A percentile compares a stretch with the other conserved stretches of the same genome.
Conservation (phyloP, 2,888 invertebrate species). For the Oasisia sp. region DNA sequence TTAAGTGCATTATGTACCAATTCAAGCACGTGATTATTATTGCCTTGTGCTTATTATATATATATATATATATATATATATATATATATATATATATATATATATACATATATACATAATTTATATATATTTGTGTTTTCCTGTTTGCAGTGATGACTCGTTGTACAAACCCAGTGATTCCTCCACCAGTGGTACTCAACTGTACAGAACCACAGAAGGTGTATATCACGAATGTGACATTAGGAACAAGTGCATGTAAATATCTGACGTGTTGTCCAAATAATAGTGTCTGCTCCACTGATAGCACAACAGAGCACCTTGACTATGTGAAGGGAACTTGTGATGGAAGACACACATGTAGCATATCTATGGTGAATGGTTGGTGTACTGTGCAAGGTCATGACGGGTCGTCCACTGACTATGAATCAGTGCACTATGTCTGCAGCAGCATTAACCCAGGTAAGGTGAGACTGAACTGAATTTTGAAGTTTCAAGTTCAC, state of each 20-base stretch:
- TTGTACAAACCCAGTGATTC: not conserved
- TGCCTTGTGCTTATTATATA: not conserved
- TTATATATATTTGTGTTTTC: not conserved
- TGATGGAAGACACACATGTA: not conserved
- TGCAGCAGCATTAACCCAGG: not conserved
- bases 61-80: too few relatives aligned
- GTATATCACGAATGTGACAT: not conserved
- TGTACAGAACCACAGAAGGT: not conserved
- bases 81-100: too few relatives aligned
- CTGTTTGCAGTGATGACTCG: not conserved
- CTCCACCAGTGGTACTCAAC: not conserved
- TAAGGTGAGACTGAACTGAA: not conserved
- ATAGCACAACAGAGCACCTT: not conserved
- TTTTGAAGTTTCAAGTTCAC: not conserved
- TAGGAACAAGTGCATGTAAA: not conserved
- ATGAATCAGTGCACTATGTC: not conserved
- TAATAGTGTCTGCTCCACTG: not conserved
- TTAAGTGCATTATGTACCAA: not conserved
- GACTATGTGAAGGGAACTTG: not conserved
- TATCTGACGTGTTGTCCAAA: not conserved
- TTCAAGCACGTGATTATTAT: not conserved
- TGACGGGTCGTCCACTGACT: not conserved
- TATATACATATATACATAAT: too few relatives aligned
- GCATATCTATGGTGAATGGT: not conserved
- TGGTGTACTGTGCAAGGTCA: not conserved